A percentile compares a stretch with the other conserved stretches of the same genome.
These are phyloP conservation scores for Anthonomus grandis DNA, from an alignment of 1,140 invertebrate species.

Conservation along the genomic window DNA sequence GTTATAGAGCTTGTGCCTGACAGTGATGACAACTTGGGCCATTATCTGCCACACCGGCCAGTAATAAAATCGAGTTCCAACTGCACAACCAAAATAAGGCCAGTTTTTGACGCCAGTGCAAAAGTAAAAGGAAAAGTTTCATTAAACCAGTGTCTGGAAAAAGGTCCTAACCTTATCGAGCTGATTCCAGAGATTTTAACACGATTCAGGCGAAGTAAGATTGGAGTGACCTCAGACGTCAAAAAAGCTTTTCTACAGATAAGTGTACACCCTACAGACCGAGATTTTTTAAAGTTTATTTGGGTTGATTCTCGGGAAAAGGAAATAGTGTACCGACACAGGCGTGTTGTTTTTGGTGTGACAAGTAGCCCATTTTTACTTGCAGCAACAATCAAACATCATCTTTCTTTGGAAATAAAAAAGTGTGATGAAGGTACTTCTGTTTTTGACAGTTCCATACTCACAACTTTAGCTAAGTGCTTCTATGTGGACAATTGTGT, in stretches of 20 bases:
- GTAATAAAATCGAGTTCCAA: conserved; percentile 24
- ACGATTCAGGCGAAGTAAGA: conserved; percentile 41
- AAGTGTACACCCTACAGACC: conserved; percentile 16
- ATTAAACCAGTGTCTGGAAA: conserved; percentile 32
- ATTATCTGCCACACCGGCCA: conserved; percentile 30
- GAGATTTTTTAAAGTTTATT: conserved; percentile 37
- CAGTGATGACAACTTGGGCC: not conserved
- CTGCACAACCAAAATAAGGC: conserved; percentile 1
- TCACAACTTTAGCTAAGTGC: too few relatives aligned
- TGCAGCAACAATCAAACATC: conserved; percentile 11
- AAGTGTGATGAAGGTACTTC: too few relatives aligned
- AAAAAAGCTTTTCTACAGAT: conserved; percentile 9
- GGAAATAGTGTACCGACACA: conserved; percentile 23
- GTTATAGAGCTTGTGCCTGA: conserved; percentile 29
- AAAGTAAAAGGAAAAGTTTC: conserved; percentile 20
- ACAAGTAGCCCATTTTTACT: conserved; percentile 37
- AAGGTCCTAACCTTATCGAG: conserved; percentile 47
- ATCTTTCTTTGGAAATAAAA: conserved; percentile 1
- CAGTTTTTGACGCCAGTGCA: not conserved
- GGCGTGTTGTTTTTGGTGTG: conserved; percentile 34
- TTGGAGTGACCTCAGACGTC: conserved; percentile 47
- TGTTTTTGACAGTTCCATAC: too few relatives aligned
- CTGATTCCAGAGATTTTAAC: conserved; percentile 43
- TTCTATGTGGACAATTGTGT: too few relatives aligned
- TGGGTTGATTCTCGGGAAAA: conserved; percentile 31